phyloP scores from a whole-genome alignment of 2,888 invertebrate genomes.

The Matsumyia berberina region DNA sequence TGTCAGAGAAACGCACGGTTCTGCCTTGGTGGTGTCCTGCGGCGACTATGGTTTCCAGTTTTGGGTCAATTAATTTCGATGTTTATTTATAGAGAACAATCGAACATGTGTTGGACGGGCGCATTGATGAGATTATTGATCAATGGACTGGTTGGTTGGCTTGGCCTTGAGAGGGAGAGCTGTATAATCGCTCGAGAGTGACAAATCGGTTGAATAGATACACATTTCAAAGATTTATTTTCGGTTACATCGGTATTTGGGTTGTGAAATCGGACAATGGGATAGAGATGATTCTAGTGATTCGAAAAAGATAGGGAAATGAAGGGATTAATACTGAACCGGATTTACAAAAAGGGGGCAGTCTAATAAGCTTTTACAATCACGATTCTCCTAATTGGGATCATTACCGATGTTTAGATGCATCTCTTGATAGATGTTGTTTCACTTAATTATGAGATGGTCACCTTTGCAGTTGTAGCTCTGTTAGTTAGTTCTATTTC shows the following conservation, averaged over 20 bases:
- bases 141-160: background rate
- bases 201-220: background rate
- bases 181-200: background rate
- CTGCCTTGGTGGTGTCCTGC: background rate
- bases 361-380: too few species aligned
- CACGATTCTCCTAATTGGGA: too few species aligned
- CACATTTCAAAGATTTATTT: background rate
- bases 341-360: too few species aligned
- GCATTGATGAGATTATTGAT: conserved; percentile 18
- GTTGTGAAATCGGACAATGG: background rate
- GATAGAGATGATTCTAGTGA: background rate
- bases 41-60: background rate
- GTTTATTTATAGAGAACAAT: conserved; percentile 1
- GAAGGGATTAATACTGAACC: too few species aligned
- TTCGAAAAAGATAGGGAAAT: too few species aligned
- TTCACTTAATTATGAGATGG: too few species aligned
- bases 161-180: background rate
- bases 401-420: too few species aligned
- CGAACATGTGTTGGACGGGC: background rate
- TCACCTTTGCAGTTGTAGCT: too few species aligned
- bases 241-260: background rate
- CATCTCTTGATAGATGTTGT: too few species aligned
- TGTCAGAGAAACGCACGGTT: background rate
- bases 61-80: conserved; percentile 35
- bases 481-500: too few species aligned